Evolutionary conservation across 2,113 vertebrate species (phyloP).

Genomic region (Apodemus speciosus): DNA sequence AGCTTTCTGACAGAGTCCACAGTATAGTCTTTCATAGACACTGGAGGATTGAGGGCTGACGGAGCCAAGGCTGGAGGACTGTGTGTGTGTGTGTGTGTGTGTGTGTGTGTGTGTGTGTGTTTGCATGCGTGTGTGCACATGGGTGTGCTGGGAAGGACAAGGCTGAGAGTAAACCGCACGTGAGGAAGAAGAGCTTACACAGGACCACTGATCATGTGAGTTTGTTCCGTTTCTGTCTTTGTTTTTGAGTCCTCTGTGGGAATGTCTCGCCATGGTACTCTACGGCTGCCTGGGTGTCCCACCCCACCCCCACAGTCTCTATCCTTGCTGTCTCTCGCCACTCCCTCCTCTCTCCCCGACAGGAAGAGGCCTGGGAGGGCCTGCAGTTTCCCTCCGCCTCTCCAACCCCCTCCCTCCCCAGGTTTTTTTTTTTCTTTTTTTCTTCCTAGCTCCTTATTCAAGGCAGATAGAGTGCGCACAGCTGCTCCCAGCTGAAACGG

Average conservation of each 20-base stretch:
- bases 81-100: not conserved
- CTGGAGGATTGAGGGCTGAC: not conserved
- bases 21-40: not conserved
- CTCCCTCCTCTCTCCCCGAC: not conserved
- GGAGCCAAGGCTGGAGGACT: not conserved
- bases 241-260: not conserved
- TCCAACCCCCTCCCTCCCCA: conserved; percentile 59
- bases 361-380: conserved; percentile 75
- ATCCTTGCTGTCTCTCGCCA: not conserved
- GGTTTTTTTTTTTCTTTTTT: conserved; percentile 41
- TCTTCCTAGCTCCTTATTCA: conserved; percentile 78
- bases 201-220: not conserved
- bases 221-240: not conserved
- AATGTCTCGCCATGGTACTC: not conserved
- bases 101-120: not conserved
- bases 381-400: conserved; percentile 42
- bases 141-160: not conserved
- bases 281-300: not conserved
- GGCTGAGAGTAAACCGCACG: not conserved
- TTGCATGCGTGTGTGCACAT: too few relatives aligned
- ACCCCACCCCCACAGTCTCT: not conserved
- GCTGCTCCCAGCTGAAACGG: conserved; percentile 87
- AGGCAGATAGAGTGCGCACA: conserved; percentile 87
- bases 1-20: not conserved
- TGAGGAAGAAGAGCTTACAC: not conserved